Conservation (phyloP, 2,888 invertebrate species). For the Synergus laeviventris region DNA sequence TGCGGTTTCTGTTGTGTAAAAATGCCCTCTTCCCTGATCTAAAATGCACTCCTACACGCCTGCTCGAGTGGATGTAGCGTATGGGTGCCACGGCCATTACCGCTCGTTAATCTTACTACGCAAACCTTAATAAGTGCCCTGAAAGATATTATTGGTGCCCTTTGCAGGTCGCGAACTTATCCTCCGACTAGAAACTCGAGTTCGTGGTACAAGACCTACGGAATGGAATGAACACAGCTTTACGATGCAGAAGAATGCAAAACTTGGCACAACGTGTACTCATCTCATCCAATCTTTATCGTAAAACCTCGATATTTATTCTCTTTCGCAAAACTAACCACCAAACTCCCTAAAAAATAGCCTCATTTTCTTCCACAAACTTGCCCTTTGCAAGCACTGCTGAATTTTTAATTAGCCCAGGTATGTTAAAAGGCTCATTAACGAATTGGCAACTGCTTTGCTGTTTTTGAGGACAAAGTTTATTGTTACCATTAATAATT, state of each 20-base stretch:
- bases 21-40: constrained; percentile 21
- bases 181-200: constrained; percentile 20
- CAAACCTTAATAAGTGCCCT: constrained; percentile 65
- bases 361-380: constrained; percentile 2
- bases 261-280: constrained; percentile 19
- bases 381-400: not conserved
- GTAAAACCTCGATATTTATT: constrained; percentile 31
- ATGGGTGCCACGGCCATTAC: constrained; percentile 64
- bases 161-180: constrained; percentile 50
- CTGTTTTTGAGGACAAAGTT: not conserved
- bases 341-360: constrained; percentile 11
- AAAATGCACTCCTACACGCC: constrained; percentile 33
- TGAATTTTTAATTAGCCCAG: constrained; percentile 9
- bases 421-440: not conserved
- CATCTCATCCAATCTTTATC: constrained; percentile 21
- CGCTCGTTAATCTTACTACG: constrained; percentile 66
- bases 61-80: constrained; percentile 50
- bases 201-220: constrained; percentile 7
- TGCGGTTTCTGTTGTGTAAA: constrained; percentile 17
- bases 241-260: constrained; percentile 30
- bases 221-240: not conserved
- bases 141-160: constrained; percentile 57
- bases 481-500: not conserved
- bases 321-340: not conserved
- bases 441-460: not conserved